Conservation (phyloP, 2,797 vertebrate species). For the Cetoscarus ocellatus region DNA sequence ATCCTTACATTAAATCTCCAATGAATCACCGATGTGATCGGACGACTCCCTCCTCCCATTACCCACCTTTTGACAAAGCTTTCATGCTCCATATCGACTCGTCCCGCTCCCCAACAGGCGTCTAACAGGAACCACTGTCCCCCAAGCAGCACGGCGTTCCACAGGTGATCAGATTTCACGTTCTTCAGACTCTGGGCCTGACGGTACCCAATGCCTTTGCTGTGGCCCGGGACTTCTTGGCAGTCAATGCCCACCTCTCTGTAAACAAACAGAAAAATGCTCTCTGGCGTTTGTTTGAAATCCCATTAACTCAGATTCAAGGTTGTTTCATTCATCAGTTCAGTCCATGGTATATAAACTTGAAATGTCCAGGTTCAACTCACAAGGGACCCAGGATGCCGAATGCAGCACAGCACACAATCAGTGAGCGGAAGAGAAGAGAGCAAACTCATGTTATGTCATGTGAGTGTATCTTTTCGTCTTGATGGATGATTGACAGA, state of each 20-base stretch:
- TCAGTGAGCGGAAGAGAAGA: background rate
- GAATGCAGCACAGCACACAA: background rate
- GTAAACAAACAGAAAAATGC: conserved; percentile 43
- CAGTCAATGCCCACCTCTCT: conserved; percentile 86
- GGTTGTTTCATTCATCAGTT: background rate
- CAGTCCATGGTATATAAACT: background rate
- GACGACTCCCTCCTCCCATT: background rate
- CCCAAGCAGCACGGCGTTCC: conserved; percentile 84
- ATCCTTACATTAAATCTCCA: background rate
- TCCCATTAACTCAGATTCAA: background rate
- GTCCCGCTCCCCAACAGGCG: conserved; percentile 89
- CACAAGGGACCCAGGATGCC: background rate
- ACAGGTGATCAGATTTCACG: conserved; percentile 87
- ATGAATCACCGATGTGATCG: background rate
- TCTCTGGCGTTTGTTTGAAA: background rate
- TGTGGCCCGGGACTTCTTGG: conserved; percentile 81
- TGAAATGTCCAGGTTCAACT: background rate
- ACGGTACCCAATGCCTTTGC: conserved; percentile 81
- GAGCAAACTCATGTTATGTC: too few species aligned
- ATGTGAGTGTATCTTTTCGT: background rate
- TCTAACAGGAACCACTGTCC: conserved; percentile 87
- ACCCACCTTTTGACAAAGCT: conserved; percentile 86
- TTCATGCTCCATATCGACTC: conserved; percentile 80
- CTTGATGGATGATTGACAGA: background rate
- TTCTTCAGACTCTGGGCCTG: conserved; percentile 75